These are phyloP conservation scores for Penaeus monodon DNA, from an alignment of 2,888 invertebrate genomes.

Conservation along the genomic window DNA sequence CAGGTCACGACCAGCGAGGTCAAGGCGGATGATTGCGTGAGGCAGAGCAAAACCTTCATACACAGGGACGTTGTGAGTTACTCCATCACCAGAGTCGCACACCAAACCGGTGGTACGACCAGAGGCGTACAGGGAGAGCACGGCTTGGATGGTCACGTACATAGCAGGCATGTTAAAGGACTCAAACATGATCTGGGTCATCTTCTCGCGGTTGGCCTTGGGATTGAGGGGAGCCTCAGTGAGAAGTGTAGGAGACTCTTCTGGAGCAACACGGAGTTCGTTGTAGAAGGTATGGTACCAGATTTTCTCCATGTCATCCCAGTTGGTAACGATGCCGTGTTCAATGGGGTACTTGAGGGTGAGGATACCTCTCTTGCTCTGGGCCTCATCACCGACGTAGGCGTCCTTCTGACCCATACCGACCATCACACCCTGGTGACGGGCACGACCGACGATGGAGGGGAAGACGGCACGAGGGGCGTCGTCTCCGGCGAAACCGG, in stretches of 20 bases:
- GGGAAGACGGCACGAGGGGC: slow-evolving; percentile 91
- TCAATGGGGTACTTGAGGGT: slow-evolving; percentile 74
- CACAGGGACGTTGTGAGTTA: slow-evolving; percentile 72
- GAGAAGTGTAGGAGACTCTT: slow-evolving; percentile 79
- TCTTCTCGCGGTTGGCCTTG: slow-evolving; percentile 95
- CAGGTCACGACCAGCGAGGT: slow-evolving; percentile 93
- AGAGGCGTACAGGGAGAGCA: slow-evolving; percentile 91
- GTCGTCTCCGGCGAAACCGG: slow-evolving; percentile 91
- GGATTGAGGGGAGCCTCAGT: slow-evolving; percentile 95
- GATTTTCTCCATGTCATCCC: slow-evolving; percentile 99
- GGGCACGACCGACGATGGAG: slow-evolving; percentile 89
- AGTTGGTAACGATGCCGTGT: slow-evolving; percentile 82
- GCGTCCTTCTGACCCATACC: slow-evolving; percentile 98
- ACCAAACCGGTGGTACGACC: slow-evolving; percentile 82
- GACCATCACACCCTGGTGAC: slow-evolving; percentile 86
- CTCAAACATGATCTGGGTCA: slow-evolving; percentile 87
- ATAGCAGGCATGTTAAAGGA: slow-evolving; percentile 76
- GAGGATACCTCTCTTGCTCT: slow-evolving; percentile 83
- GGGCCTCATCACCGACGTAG: slow-evolving; percentile 96
- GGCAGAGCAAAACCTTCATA: slow-evolving; percentile 68
- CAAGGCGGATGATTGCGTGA: slow-evolving; percentile 56
- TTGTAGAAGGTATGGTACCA: slow-evolving; percentile 99
- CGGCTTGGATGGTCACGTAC: slow-evolving; percentile 94
- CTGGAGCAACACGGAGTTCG: slow-evolving; percentile 94
- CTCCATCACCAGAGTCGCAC: slow-evolving; percentile 73